Conservation (phyloP, 2,113 vertebrate genomes). For the Erythrocebus patas region DNA sequence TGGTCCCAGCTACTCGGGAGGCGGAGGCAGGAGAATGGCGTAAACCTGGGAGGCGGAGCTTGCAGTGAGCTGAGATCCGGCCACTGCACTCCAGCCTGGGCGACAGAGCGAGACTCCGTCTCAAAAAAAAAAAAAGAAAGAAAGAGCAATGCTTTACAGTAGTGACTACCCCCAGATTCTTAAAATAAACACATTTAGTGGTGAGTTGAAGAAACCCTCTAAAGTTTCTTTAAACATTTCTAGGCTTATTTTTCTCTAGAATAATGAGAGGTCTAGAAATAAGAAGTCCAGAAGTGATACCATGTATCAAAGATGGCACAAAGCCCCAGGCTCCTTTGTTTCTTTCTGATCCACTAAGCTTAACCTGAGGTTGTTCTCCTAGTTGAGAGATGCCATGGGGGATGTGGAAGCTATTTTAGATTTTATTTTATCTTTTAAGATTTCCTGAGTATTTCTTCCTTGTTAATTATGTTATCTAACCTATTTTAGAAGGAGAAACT, state of each 20-base stretch:
- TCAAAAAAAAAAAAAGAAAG: not conserved
- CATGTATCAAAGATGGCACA: not conserved
- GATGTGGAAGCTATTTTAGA: not conserved
- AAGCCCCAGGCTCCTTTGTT: not conserved
- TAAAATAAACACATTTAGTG: not conserved
- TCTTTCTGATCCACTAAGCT: not conserved
- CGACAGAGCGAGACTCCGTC: too few relatives aligned
- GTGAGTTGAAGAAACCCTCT: not conserved
- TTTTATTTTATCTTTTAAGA: not conserved
- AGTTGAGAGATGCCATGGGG: not conserved
- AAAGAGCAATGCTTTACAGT: not conserved
- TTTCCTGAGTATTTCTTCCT: not conserved
- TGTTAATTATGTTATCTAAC: not conserved
- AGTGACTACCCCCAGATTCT: not conserved
- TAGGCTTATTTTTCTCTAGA: not conserved
- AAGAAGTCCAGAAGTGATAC: not conserved
- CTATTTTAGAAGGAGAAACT: not conserved
- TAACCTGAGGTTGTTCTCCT: not conserved
- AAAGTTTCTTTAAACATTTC: not conserved
- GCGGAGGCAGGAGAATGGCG: too few relatives aligned
- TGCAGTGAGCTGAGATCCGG: too few relatives aligned
- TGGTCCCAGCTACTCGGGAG: too few relatives aligned
- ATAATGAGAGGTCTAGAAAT: not conserved
- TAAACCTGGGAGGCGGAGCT: too few relatives aligned
- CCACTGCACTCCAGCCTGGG: too few relatives aligned